Evolutionary conservation across 2,113 vertebrate species (phyloP), one percentile per base, ranked within the genome.

Genomic region (Tupaia tana): DNA sequence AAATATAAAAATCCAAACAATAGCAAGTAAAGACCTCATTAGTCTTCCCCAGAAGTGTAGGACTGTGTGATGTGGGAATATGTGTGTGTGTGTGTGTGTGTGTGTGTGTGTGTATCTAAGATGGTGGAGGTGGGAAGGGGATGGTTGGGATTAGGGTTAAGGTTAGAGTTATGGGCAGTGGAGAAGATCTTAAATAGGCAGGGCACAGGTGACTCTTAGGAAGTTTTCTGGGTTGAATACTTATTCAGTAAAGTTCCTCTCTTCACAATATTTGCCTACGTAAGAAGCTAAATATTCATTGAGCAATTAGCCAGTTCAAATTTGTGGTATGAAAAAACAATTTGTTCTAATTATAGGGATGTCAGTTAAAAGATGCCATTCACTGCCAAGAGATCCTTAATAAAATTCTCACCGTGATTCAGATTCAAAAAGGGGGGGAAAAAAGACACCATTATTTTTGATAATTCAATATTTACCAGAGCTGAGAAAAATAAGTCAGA

Each of bases 381-480:
- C 95, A 95, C 94, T 56, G 89, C 95, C 87, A 75, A 97, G 94
- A 95, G 93, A 88, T 58, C 18, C 29, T 96, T 95, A 90, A 93
- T 97, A 94, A 95, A 95, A 61, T 95, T 93, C 93, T 97, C 7
- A 2, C 95, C 97, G 95, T 93, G 95, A 98, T 96, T 97, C 95
- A 94, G 94, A 97, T 96, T 90, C 97, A 95, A 88, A 98, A 93
- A 95, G 89, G 61, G 78, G 29, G 91, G 91, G 96, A 83, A 15
- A 31, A 91, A 92, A 43, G 88, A 86, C 71, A 87, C 84, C 86
- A 13, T 95, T 97, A 95, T 98, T 92, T 92, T 96, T 73, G 86
- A 90, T 96, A 97, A 98, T 98, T 96, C 98, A 98, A 97, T 98
- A 98, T 98, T 98, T 98, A 98, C 98, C 91, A 93, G 96, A 98